These are phyloP conservation scores for Gryon sp. DNA, from an alignment of 1,140 invertebrate genomes.

Conservation along the genomic window DNA sequence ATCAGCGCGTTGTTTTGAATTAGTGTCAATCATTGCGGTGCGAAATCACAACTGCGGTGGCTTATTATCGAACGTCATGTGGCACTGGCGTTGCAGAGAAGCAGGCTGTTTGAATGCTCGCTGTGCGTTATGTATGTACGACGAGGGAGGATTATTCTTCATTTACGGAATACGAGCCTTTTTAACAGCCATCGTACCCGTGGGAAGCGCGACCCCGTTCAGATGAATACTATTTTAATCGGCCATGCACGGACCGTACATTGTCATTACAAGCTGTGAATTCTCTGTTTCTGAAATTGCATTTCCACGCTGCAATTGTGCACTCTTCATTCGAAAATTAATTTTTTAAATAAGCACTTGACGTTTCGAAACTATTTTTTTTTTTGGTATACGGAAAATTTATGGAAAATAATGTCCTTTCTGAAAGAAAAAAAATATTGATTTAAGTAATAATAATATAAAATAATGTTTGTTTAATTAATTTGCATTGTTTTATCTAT, in stretches of 20 bases:
- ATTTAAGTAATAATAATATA: too few relatives aligned
- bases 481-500: too few relatives aligned
- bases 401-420: too few relatives aligned
- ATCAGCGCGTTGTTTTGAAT: slow-evolving; percentile 57
- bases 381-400: too few relatives aligned
- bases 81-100: slow-evolving; percentile 5
- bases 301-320: too few relatives aligned
- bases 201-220: slow-evolving; percentile 24
- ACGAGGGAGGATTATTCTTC: slow-evolving; percentile 44
- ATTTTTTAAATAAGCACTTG: too few relatives aligned
- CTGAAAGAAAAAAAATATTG: too few relatives aligned
- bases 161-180: slow-evolving; percentile 32
- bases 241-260: not conserved
- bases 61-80: slow-evolving; percentile 51
- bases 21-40: slow-evolving; percentile 45
- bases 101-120: not conserved
- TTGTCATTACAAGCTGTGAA: slow-evolving; percentile 15
- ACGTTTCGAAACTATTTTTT: too few relatives aligned
- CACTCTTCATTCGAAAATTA: too few relatives aligned
- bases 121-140: slow-evolving; percentile 35
- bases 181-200: slow-evolving; percentile 26
- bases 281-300: not conserved
- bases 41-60: slow-evolving; percentile 49
- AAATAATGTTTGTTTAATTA: too few relatives aligned
- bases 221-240: slow-evolving; percentile 37